These are phyloP conservation scores for Telmatherina bonti DNA, from an alignment of 2,797 vertebrate genomes.

Conservation along the genomic window DNA sequence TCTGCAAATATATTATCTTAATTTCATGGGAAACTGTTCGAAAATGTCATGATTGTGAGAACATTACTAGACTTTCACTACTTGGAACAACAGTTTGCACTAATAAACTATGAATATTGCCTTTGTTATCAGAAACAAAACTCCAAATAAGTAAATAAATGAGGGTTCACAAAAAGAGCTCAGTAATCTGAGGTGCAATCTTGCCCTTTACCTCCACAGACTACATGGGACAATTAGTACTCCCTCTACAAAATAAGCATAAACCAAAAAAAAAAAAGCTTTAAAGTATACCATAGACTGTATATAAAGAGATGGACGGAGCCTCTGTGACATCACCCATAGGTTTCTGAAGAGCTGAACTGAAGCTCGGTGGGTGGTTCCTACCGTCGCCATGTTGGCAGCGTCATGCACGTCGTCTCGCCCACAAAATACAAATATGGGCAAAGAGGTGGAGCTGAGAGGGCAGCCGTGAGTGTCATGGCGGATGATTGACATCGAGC, in stretches of 20 bases:
- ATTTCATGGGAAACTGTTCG: neutral
- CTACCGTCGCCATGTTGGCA: no score
- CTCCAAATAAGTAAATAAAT: neutral
- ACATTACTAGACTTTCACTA: neutral
- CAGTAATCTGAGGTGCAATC: neutral
- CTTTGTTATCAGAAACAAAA: neutral
- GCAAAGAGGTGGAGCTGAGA: no score
- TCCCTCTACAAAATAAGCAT: neutral
- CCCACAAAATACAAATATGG: no score
- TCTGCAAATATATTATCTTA: neutral
- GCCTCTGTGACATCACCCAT: no score
- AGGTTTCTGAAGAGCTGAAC: no score
- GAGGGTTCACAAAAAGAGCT: neutral
- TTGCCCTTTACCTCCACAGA: neutral
- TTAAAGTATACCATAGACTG: no score
- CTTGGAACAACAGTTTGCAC: neutral
- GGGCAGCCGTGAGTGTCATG: no score
- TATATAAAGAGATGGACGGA: no score
- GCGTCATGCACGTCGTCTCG: no score
- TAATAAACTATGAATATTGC: neutral
- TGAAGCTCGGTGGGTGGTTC: no score
- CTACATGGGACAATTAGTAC: neutral
- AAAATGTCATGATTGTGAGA: neutral
- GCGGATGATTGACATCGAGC: no score
- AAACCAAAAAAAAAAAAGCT: slow-evolving; percentile 7